Base-by-base conservation (phyloP, 2,113 vertebrate genomes). In the Alethe diademata region DNA sequence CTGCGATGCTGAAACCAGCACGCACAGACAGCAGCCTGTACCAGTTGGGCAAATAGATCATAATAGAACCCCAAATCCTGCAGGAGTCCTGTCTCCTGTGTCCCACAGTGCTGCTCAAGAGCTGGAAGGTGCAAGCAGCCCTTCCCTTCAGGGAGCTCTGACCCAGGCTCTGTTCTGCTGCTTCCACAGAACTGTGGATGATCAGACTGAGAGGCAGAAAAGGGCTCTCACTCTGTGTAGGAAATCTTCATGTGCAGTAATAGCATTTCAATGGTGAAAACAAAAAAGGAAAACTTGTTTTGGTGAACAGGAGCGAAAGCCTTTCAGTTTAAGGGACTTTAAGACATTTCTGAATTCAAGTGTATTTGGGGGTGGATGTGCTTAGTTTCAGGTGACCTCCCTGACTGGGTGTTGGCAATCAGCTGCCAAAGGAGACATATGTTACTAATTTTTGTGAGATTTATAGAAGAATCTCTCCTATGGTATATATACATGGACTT, bases 361-460 rank as follows among this genome's bases (percentile, higher is more conserved):
- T n/a, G 33, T n/a, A 2, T 71, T 78, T 91, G 64, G 16, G 43
- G 61, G 53, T 65, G 67, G 58, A 40, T 25, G 14, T 35, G 16
- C 64, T 80, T 75, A 79, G 67, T 42, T 96, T 92, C 86, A 80
- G 78, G 82, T 94, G 88, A 90, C 88, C 61, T 83, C 47, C 66
- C n/a, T 40, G 76, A 73, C 61, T 19, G 79, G 62, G 51, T 25
- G 40, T 20, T 75, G 86, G 76, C 0, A 0, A 88, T 88, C 75
- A 43, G 60, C 45, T 96, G 83, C 85, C 7, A 2, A 76, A 86
- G 60, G 58, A 96, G 56, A 67, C 90, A 90, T 70, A n/a, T 71
- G 74, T 88, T 95, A 74, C 74, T 58, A 51, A 78, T 95, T 94
- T 73, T 91, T 92, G 73, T 73, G 66, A 91, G 57, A 79, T 89